phyloP scores from a whole-genome alignment of 1,140 invertebrate genomes.

The Vollenhovia emeryi region DNA sequence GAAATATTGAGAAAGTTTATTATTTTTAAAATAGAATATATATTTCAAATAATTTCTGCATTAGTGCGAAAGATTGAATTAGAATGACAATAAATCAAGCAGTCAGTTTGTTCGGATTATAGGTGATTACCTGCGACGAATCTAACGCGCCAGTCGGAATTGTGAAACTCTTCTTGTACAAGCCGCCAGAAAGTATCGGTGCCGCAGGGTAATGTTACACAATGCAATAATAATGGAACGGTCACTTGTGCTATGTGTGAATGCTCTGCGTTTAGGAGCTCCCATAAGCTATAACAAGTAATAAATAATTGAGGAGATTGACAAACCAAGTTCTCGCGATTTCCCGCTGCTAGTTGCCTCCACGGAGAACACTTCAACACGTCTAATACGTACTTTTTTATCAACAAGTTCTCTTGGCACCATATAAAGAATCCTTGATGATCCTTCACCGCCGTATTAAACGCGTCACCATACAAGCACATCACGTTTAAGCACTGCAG shows the following conservation, averaged over 20 bases:
- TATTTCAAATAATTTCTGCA: neutral
- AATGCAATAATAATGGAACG: conserved; percentile 97
- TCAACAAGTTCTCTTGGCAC: conserved; percentile 98
- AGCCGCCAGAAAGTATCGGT: conserved; percentile 98
- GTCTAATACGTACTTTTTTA: conserved; percentile 91
- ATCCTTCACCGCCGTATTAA: conserved; percentile 94
- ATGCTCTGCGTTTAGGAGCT: conserved; percentile 95
- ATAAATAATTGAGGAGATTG: neutral
- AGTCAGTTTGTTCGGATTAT: neutral
- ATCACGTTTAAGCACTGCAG: conserved; percentile 96
- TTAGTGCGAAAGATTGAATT: neutral
- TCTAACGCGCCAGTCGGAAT: conserved; percentile 94
- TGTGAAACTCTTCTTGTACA: conserved; percentile 97
- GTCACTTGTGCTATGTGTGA: conserved; percentile 96
- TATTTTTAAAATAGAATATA: neutral
- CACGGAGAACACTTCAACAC: neutral
- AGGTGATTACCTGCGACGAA: conserved; percentile 92
- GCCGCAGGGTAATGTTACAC: conserved; percentile 96
- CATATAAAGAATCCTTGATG: conserved; percentile 98
- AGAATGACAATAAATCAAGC: neutral
- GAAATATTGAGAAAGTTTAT: conserved; percentile 65
- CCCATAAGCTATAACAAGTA: conserved; percentile 92
- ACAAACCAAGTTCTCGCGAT: neutral
- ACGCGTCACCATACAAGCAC: conserved; percentile 96
- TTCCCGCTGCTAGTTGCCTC: neutral